phyloP scores from a whole-genome alignment of 2,797 vertebrate genomes.

The Pelobates cultripes region DNA sequence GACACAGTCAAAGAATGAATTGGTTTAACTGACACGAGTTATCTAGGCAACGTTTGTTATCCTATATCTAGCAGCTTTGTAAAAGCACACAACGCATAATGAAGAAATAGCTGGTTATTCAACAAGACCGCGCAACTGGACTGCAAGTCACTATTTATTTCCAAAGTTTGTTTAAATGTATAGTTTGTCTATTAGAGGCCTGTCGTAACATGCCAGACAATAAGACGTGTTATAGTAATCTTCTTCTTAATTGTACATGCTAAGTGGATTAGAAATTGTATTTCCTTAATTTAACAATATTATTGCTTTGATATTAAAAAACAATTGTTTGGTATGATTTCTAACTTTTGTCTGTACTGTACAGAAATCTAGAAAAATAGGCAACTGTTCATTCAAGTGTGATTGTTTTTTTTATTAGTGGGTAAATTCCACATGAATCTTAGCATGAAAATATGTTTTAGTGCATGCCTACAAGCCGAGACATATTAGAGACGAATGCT shows the following conservation, averaged over 20 bases:
- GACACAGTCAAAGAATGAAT: too few species aligned
- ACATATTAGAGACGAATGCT: neutral
- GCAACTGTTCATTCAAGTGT: neutral
- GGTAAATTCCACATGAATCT: slow-evolving; percentile 1
- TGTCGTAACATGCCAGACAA: slow-evolving; percentile 50
- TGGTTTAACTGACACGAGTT: too few species aligned
- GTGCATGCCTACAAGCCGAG: neutral
- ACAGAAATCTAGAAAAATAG: slow-evolving; percentile 10
- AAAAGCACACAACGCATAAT: too few species aligned
- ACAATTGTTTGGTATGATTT: slow-evolving; percentile 18
- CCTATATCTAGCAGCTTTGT: too few species aligned
- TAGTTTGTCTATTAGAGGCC: slow-evolving; percentile 25
- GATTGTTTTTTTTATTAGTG: neutral
- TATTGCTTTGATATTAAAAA: slow-evolving; percentile 32
- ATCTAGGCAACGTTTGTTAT: too few species aligned
- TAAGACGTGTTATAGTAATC: slow-evolving; percentile 49
- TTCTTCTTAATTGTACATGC: slow-evolving; percentile 51
- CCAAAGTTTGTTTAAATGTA: too few species aligned
- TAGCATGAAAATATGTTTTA: neutral
- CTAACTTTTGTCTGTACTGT: slow-evolving; percentile 20
- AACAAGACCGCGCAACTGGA: too few species aligned
- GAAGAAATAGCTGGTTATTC: too few species aligned
- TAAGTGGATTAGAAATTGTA: slow-evolving; percentile 53
- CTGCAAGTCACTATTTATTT: too few species aligned
- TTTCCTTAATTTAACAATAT: slow-evolving; percentile 49